These are phyloP conservation scores for Rhynchotus rufescens DNA, from an alignment of 2,797 vertebrate genomes.

Conservation along the genomic window DNA sequence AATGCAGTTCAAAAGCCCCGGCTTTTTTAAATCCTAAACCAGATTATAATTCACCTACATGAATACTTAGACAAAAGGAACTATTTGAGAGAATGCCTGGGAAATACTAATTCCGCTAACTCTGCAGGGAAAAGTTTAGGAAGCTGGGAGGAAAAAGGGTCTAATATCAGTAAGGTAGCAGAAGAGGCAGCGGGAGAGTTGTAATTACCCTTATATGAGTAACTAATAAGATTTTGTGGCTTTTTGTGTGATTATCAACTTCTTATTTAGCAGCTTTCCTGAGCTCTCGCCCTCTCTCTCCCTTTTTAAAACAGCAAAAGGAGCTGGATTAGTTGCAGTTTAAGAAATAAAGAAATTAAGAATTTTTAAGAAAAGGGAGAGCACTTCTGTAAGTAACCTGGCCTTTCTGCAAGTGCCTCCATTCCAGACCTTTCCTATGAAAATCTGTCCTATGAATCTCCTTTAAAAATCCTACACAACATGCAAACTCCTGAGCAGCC, in stretches of 20 bases:
- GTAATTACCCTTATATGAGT: not conserved
- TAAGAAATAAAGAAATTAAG: not conserved
- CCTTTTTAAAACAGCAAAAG: not conserved
- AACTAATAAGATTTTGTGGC: not conserved
- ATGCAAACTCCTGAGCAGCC: not conserved
- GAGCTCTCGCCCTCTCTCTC: not conserved
- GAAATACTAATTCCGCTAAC: not conserved
- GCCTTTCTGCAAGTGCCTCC: not conserved
- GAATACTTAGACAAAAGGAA: not conserved
- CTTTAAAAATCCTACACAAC: not conserved
- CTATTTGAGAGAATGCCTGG: not conserved
- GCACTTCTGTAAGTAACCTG: not conserved
- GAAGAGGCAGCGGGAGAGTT: not conserved
- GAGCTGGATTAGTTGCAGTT: not conserved
- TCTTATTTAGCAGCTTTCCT: not conserved
- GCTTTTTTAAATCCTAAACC: not conserved
- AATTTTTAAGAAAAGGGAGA: too few relatives aligned
- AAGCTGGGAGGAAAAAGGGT: not conserved
- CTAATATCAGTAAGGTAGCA: not conserved
- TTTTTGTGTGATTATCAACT: not conserved
- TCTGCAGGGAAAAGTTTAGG: not conserved
- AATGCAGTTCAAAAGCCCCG: not conserved
- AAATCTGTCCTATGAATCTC: not conserved
- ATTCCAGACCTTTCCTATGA: not conserved
- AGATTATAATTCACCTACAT: not conserved